phyloP scores from a whole-genome alignment of 1,140 invertebrate species.

The Drosophila pachea region DNA sequence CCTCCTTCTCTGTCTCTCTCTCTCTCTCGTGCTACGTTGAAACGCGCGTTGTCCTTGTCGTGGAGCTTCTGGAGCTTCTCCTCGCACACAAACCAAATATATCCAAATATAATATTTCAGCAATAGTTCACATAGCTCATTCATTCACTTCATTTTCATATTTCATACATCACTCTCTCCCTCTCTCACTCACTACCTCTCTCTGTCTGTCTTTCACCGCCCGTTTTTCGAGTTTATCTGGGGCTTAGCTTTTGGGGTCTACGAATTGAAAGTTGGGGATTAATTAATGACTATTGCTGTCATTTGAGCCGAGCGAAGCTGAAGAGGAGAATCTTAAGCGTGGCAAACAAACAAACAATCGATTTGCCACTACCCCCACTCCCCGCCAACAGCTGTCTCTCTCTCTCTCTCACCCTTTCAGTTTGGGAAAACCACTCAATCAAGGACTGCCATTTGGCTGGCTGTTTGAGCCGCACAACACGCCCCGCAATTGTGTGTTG shows the following conservation, averaged over 20 bases:
- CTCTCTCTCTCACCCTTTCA: too few relatives aligned
- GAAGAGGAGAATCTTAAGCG: too few relatives aligned
- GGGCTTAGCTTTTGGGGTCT: background rate
- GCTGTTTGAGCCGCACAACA: slow-evolving; percentile 30
- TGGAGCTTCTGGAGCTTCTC: slow-evolving; percentile 11
- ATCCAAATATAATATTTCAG: slow-evolving; percentile 14
- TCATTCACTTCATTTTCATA: slow-evolving; percentile 12
- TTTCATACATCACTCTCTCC: background rate
- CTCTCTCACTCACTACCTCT: background rate
- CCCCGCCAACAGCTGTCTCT: too few relatives aligned
- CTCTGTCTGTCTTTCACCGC: background rate
- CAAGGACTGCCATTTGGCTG: slow-evolving; percentile 43
- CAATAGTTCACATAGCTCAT: slow-evolving; percentile 4
- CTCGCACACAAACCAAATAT: slow-evolving; percentile 7
- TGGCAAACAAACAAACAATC: slow-evolving; percentile 58
- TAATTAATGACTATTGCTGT: slow-evolving; percentile 44
- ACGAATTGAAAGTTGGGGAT: slow-evolving; percentile 25
- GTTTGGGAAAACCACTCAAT: slow-evolving; percentile 54
- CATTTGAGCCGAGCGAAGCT: slow-evolving; percentile 32
- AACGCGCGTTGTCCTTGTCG: slow-evolving; percentile 12
- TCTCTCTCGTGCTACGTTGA: slow-evolving; percentile 4
- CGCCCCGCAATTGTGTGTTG: slow-evolving; percentile 21
- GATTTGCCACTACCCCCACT: slow-evolving; percentile 34
- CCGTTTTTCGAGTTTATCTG: background rate
- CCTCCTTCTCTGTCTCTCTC: background rate